phyloP scores from a whole-genome alignment of 2,113 vertebrate genomes.

The Channa argus region DNA sequence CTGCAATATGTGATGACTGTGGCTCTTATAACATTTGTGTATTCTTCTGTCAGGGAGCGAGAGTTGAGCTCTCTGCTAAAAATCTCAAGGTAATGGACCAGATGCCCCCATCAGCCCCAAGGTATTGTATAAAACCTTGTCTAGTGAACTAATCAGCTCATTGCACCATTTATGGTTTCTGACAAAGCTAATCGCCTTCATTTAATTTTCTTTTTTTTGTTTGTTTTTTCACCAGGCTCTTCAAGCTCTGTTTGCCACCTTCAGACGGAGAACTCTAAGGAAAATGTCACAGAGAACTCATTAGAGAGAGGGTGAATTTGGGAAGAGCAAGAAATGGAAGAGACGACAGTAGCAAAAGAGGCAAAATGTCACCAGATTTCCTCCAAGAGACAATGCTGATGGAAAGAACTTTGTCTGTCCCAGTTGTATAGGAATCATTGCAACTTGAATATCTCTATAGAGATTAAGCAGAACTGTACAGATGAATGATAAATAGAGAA shows the following conservation, averaged over 20 bases:
- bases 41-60: slow-evolving; percentile 87
- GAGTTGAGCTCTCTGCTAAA: slow-evolving; percentile 97
- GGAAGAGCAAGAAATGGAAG: slow-evolving; percentile 36
- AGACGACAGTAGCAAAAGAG: slow-evolving; percentile 14
- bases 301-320: slow-evolving; percentile 1
- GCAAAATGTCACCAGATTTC: slow-evolving; percentile 18
- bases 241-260: slow-evolving; percentile 94
- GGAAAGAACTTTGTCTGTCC: slow-evolving; percentile 14
- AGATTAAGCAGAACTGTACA: slow-evolving; percentile 15
- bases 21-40: neutral
- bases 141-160: neutral
- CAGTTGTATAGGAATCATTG: slow-evolving; percentile 51
- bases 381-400: slow-evolving; percentile 41
- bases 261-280: slow-evolving; percentile 92
- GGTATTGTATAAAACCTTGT: slow-evolving; percentile 79
- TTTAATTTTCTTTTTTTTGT: neutral
- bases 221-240: slow-evolving; percentile 84
- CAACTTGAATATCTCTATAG: slow-evolving; percentile 42
- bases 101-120: slow-evolving; percentile 92
- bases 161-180: slow-evolving; percentile 10
- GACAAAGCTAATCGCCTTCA: slow-evolving; percentile 3
- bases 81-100: slow-evolving; percentile 98
- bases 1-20: neutral
- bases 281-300: slow-evolving; percentile 3
- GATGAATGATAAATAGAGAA: neutral